phyloP scores from a whole-genome alignment of 1,140 invertebrate species.

The Drosophila novamexicana region DNA sequence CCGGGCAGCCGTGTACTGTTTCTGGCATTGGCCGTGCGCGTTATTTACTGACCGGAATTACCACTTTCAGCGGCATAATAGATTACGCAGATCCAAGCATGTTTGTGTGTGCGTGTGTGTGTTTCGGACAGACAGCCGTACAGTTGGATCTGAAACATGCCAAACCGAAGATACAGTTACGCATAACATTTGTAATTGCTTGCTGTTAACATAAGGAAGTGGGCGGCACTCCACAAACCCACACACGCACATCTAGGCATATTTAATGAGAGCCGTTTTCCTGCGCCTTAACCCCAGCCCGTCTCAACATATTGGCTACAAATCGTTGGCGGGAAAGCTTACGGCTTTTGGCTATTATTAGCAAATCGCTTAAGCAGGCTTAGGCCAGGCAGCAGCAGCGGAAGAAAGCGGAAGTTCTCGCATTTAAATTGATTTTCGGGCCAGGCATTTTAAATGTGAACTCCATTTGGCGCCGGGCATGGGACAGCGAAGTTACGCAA shows the following conservation, averaged over 20 bases:
- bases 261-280: constrained; percentile 54
- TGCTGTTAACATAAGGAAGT: constrained; percentile 55
- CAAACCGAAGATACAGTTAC: constrained; percentile 32
- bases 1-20: constrained; percentile 6
- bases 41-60: constrained; percentile 83
- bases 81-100: constrained; percentile 60
- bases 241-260: constrained; percentile 30
- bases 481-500: constrained; percentile 7
- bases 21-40: constrained; percentile 67
- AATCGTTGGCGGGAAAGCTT: constrained; percentile 40
- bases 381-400: constrained; percentile 14
- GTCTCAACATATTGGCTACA: constrained; percentile 38
- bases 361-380: constrained; percentile 50
- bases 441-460: constrained; percentile 57
- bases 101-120: background rate
- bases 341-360: constrained; percentile 55
- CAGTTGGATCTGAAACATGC: constrained; percentile 24
- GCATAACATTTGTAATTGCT: constrained; percentile 61
- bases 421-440: constrained; percentile 49
- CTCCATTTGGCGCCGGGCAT: constrained; percentile 23
- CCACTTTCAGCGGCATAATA: constrained; percentile 81
- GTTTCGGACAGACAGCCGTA: background rate
- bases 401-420: constrained; percentile 6
- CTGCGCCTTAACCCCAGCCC: background rate
- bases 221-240: constrained; percentile 4